Conservation (phyloP, 2,113 vertebrate genomes). For the Delphinus delphis region DNA sequence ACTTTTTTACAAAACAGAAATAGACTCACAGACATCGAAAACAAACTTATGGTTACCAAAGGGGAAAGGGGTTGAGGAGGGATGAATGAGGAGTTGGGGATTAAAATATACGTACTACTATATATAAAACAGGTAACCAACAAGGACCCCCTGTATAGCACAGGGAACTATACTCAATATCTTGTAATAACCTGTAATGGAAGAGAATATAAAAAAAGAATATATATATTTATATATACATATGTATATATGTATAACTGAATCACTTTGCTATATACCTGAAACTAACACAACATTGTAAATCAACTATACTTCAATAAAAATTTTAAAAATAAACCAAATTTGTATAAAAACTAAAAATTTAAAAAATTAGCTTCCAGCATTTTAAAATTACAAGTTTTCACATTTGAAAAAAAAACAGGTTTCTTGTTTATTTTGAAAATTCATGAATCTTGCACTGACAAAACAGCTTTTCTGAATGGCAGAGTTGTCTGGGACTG, state of each 20-base stretch:
- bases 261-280: background rate
- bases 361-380: background rate
- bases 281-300: background rate
- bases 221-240: background rate
- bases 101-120: background rate
- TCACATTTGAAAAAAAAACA: background rate
- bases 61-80: background rate
- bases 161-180: background rate
- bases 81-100: background rate
- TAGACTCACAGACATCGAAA: background rate
- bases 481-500: background rate
- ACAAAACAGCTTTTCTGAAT: background rate
- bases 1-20: background rate
- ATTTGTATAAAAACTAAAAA: background rate
- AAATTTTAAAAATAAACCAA: background rate
- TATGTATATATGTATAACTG: background rate
- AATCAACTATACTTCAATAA: background rate
- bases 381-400: background rate
- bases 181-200: background rate
- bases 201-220: background rate
- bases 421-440: conserved; percentile 14
- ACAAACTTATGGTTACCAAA: background rate
- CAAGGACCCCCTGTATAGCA: background rate
- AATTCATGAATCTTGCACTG: background rate
- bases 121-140: background rate